phyloP scores from a whole-genome alignment of 2,888 invertebrate genomes.

The Phorcus lineatus region DNA sequence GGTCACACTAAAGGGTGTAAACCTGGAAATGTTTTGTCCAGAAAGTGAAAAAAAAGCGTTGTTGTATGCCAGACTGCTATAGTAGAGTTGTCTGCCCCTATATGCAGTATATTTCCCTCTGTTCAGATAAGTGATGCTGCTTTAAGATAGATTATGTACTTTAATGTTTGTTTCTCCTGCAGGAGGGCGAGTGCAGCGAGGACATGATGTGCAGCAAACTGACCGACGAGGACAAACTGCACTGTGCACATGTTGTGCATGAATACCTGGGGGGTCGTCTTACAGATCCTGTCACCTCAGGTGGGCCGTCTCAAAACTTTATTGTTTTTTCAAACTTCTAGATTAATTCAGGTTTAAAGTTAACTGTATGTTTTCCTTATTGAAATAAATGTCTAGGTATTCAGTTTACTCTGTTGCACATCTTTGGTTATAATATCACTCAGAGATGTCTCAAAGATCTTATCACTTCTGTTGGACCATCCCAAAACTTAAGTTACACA shows the following conservation, averaged over 20 bases:
- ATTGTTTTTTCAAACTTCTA: too few relatives aligned
- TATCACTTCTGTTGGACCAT: too few relatives aligned
- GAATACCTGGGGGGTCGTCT: constrained; percentile 65
- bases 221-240: constrained; percentile 66
- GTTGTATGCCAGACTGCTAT: not conserved
- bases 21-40: too few relatives aligned
- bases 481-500: too few relatives aligned
- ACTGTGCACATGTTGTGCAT: constrained; percentile 63
- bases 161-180: not conserved
- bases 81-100: not conserved
- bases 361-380: too few relatives aligned
- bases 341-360: not conserved
- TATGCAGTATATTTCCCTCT: too few relatives aligned
- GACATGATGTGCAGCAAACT: constrained; percentile 46
- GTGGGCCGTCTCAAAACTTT: constrained; percentile 26
- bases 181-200: constrained; percentile 38
- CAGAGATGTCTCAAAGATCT: too few relatives aligned
- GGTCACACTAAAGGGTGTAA: too few relatives aligned
- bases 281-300: constrained; percentile 66
- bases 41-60: not conserved
- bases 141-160: not conserved
- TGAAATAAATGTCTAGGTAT: not conserved
- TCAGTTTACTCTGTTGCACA: too few relatives aligned
- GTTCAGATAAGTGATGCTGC: not conserved
- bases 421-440: too few relatives aligned